phyloP scores from a whole-genome alignment of 2,888 invertebrate species.

The Mimumesa dahlbomi region DNA sequence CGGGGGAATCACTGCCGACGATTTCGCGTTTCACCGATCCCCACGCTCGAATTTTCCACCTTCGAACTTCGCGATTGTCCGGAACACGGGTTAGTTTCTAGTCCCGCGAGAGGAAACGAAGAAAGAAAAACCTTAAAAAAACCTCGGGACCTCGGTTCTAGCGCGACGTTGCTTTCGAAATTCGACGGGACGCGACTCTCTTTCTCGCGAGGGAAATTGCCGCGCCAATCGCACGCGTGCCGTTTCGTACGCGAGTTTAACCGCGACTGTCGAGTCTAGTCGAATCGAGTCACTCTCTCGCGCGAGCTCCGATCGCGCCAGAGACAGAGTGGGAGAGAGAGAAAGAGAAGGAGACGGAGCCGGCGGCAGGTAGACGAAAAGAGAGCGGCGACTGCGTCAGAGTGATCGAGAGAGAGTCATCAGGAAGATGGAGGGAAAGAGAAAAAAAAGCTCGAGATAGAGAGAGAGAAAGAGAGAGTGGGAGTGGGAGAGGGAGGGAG shows the following conservation, averaged over 20 bases:
- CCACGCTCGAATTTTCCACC: too few relatives aligned
- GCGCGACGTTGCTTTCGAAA: too few relatives aligned
- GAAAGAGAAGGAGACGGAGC: constrained; percentile 13
- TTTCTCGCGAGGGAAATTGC: too few relatives aligned
- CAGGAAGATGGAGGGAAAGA: constrained; percentile 16
- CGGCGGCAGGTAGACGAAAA: too few relatives aligned
- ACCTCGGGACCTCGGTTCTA: too few relatives aligned
- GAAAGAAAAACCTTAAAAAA: not conserved
- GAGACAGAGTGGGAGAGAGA: constrained; percentile 15
- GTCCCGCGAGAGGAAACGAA: not conserved
- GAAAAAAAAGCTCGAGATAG: not conserved
- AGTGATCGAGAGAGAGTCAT: constrained; percentile 27
- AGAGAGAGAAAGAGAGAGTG: constrained; percentile 5
- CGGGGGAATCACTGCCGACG: too few relatives aligned
- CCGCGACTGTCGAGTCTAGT: constrained; percentile 67
- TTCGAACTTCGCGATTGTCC: not conserved
- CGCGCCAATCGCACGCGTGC: constrained; percentile 48
- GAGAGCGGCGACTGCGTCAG: constrained; percentile 8
- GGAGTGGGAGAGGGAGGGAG: constrained; percentile 2
- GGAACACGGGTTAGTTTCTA: not conserved
- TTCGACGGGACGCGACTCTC: too few relatives aligned
- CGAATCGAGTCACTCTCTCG: constrained; percentile 66
- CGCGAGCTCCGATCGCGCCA: constrained; percentile 44
- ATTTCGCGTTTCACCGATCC: too few relatives aligned
- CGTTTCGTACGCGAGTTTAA: constrained; percentile 67